Percentiles rank a stretch among this genome's conserved stretches.
phyloP scores from a whole-genome alignment of 2,888 invertebrate species.

The Leuctra nigra region DNA sequence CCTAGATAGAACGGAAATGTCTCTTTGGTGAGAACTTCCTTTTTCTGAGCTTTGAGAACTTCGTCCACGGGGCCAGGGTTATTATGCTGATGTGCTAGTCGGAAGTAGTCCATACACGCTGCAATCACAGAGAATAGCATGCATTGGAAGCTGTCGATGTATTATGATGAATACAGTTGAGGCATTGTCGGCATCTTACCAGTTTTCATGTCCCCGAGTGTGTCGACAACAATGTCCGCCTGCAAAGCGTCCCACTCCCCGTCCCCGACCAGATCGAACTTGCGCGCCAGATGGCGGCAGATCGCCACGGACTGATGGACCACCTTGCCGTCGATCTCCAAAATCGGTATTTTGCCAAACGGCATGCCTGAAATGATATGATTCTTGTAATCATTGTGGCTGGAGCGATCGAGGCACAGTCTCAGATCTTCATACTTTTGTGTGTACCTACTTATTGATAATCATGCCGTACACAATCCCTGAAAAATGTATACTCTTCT shows the following conservation, averaged over 20 bases:
- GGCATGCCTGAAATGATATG: conserved; percentile 53
- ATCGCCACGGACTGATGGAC: conserved; percentile 55
- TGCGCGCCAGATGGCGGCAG: conserved; percentile 53
- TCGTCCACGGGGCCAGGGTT: not conserved
- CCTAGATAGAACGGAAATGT: conserved; percentile 51
- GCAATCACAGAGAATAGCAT: too few relatives aligned
- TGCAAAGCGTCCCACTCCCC: conserved; percentile 52
- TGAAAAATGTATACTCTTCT: too few relatives aligned
- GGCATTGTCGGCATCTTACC: conserved; percentile 39
- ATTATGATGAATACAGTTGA: not conserved
- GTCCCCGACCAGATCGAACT: conserved; percentile 50
- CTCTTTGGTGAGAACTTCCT: conserved; percentile 45
- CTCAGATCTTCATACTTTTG: too few relatives aligned
- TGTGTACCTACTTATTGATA: too few relatives aligned
- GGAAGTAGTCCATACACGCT: conserved; percentile 1
- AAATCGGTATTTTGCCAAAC: conserved; percentile 55
- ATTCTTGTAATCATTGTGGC: too few relatives aligned
- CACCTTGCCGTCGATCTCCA: conserved; percentile 55
- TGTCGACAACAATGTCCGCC: conserved; percentile 56
- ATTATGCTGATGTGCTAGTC: too few relatives aligned
- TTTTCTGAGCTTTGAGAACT: conserved; percentile 38
- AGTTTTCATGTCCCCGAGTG: conserved; percentile 50
- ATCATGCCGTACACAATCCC: too few relatives aligned
- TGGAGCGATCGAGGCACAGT: too few relatives aligned
- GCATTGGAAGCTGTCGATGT: too few relatives aligned